A percentile compares a stretch with the other conserved stretches of the same genome.
Conservation (phyloP, 2,888 invertebrate genomes). For the Drosophila neotestacea region DNA sequence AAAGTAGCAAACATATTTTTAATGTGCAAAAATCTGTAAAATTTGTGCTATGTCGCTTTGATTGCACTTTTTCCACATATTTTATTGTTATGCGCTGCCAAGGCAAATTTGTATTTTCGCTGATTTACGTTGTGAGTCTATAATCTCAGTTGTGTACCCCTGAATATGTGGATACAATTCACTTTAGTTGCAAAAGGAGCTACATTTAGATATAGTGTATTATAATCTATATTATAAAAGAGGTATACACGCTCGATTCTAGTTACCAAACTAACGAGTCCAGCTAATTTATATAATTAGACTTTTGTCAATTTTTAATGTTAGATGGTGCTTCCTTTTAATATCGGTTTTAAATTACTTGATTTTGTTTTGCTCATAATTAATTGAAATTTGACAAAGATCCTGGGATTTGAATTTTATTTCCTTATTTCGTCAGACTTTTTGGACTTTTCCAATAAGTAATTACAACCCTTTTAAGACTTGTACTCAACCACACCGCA, state of each 20-base stretch:
- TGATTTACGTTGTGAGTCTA: not conserved
- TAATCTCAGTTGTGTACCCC: too few species aligned
- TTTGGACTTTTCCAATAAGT: not conserved
- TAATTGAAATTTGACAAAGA: conserved; percentile 2
- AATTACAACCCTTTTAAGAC: not conserved
- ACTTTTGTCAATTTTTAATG: too few species aligned
- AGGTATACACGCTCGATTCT: too few species aligned
- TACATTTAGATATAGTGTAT: too few species aligned
- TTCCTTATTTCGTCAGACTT: not conserved
- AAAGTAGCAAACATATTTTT: conserved; percentile 65
- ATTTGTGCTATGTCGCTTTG: conserved; percentile 63
- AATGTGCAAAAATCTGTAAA: conserved; percentile 75
- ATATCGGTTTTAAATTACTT: too few species aligned
- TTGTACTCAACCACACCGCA: not conserved
- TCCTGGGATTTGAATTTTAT: not conserved
- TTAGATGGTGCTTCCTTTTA: too few species aligned
- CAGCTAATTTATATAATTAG: too few species aligned
- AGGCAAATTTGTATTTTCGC: not conserved
- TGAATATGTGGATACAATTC: too few species aligned
- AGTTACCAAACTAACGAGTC: too few species aligned
- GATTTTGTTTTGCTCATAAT: not conserved
- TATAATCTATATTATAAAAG: too few species aligned
- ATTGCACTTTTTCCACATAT: conserved; percentile 59
- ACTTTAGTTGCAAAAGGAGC: too few species aligned
- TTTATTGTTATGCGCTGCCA: conserved; percentile 33